A percentile compares a stretch with the other conserved stretches of the same genome.
Conservation (phyloP, 1,140 invertebrate species). For the Paralvinella palmiformis region DNA sequence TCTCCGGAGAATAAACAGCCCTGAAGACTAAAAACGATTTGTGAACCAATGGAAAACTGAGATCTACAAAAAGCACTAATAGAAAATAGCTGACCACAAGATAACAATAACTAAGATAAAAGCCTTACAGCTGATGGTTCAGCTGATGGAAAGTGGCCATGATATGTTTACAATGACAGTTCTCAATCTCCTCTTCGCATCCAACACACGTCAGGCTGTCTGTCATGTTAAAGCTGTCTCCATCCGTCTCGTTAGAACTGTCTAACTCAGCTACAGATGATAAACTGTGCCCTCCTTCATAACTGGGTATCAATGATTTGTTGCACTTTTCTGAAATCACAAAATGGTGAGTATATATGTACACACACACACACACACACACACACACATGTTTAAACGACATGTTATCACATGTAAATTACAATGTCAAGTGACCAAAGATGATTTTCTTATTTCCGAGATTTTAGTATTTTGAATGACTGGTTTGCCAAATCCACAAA, state of each 20-base stretch:
- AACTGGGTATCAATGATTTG: neutral
- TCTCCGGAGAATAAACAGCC: neutral
- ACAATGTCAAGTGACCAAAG: neutral
- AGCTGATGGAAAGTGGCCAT: slow-evolving; percentile 71
- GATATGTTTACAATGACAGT: slow-evolving; percentile 69
- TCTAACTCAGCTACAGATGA: slow-evolving; percentile 16
- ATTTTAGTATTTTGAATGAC: neutral
- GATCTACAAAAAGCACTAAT: slow-evolving; percentile 7
- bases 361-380: neutral
- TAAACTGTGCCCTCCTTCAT: neutral
- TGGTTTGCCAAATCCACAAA: neutral
- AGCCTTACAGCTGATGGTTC: slow-evolving; percentile 59
- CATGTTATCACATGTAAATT: neutral
- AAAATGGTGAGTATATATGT: neutral
- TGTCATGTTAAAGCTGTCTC: no score
- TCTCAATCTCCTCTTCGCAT: slow-evolving; percentile 65
- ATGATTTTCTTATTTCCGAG: neutral
- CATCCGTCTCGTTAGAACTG: slow-evolving; percentile 25
- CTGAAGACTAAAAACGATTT: neutral
- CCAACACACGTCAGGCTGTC: slow-evolving; percentile 58
- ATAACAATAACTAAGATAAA: slow-evolving; percentile 15
- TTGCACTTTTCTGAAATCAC: neutral
- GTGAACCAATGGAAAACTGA: neutral
- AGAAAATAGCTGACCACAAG: neutral
- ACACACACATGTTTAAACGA: neutral